phyloP scores from a whole-genome alignment of 2,888 invertebrate genomes.

The Callosobruchus maculatus region DNA sequence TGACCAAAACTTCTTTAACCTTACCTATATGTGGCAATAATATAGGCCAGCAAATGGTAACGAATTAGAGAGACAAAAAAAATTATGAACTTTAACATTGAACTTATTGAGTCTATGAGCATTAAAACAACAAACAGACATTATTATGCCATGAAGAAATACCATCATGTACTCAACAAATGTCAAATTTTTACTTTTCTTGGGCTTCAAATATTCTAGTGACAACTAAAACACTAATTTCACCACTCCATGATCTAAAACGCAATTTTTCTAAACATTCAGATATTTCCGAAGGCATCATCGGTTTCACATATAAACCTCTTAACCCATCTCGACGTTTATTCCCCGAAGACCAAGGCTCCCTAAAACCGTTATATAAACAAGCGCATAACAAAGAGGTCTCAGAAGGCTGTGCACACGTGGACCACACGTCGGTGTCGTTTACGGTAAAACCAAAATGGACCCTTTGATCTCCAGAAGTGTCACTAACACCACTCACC shows the following conservation, averaged over 20 bases:
- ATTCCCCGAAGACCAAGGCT: not conserved
- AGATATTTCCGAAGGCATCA: not conserved
- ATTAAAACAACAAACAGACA: too few relatives aligned
- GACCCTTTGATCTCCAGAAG: slow-evolving; percentile 21
- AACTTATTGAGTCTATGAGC: too few relatives aligned
- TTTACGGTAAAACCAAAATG: slow-evolving; percentile 17
- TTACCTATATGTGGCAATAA: too few relatives aligned
- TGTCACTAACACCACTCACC: slow-evolving; percentile 11
- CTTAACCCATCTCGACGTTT: not conserved
- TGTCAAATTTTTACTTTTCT: too few relatives aligned
- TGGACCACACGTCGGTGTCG: slow-evolving; percentile 26
- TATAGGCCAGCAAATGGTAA: too few relatives aligned
- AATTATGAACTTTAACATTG: too few relatives aligned
- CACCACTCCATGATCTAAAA: not conserved
- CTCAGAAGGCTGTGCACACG: slow-evolving; percentile 32
- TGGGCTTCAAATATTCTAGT: too few relatives aligned
- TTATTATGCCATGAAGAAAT: too few relatives aligned
- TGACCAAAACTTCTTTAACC: too few relatives aligned
- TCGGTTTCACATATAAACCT: not conserved
- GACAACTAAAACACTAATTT: not conserved
- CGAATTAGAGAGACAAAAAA: too few relatives aligned
- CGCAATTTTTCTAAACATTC: not conserved
- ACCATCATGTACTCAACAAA: too few relatives aligned
- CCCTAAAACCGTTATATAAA: not conserved
- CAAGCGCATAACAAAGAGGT: slow-evolving; percentile 18